Percentiles rank a stretch among this genome's conserved stretches.
Conservation (phyloP, 1,140 invertebrate genomes). For the Neodiprion virginianus region DNA sequence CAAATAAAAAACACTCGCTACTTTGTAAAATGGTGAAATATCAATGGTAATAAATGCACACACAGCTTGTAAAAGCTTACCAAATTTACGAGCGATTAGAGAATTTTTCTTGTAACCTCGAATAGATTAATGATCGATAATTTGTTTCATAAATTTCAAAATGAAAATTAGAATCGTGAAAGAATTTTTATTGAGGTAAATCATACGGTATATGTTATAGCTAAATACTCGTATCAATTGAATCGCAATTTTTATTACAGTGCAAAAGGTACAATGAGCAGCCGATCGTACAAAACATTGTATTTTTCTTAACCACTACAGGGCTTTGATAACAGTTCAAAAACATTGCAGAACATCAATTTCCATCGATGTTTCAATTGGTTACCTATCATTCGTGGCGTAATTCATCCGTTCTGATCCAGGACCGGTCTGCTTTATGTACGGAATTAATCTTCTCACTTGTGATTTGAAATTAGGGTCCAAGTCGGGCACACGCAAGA, state of each 20-base stretch:
- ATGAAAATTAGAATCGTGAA: background rate
- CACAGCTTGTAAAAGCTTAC: too few relatives aligned
- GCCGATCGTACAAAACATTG: background rate
- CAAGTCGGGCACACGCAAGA: slow-evolving; percentile 10
- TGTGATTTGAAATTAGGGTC: background rate
- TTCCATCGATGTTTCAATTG: background rate
- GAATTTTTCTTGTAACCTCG: background rate
- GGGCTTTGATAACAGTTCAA: background rate
- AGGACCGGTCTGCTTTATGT: slow-evolving; percentile 21
- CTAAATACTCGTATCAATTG: background rate
- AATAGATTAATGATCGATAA: background rate
- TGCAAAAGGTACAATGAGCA: background rate
- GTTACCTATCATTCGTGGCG: background rate
- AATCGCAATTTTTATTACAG: background rate
- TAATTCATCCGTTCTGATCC: slow-evolving; percentile 22
- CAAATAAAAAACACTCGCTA: too few relatives aligned
- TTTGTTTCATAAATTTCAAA: background rate
- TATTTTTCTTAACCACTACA: slow-evolving; percentile 2
- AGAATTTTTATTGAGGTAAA: background rate
- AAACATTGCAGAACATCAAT: background rate
- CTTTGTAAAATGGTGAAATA: too few relatives aligned
- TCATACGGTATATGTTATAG: background rate
- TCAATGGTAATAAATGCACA: too few relatives aligned
- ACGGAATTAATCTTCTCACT: slow-evolving; percentile 22
- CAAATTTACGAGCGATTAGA: too few relatives aligned